phyloP scores from a whole-genome alignment of 2,888 invertebrate species.

The Sabatieria punctata region DNA sequence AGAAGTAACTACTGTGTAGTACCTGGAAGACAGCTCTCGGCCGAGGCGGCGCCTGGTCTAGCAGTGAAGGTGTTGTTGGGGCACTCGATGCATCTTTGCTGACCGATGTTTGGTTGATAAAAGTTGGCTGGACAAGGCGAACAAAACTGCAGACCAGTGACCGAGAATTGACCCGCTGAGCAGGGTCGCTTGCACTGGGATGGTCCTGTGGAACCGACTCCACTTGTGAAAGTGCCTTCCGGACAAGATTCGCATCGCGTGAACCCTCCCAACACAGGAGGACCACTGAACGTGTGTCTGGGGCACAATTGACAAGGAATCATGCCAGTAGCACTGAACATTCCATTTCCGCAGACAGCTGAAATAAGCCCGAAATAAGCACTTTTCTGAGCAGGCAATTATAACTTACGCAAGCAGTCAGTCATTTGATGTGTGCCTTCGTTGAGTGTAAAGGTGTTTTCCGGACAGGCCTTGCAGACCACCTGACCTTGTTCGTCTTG shows the following conservation, averaged over 20 bases:
- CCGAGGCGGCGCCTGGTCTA: constrained; percentile 54
- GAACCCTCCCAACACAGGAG: constrained; percentile 21
- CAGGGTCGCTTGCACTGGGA: constrained; percentile 52
- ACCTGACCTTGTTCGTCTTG: constrained; percentile 46
- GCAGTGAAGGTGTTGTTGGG: constrained; percentile 74
- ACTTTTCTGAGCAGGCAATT: neutral
- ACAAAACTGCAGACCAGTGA: constrained; percentile 80
- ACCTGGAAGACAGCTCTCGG: constrained; percentile 56
- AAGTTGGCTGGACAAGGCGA: constrained; percentile 77
- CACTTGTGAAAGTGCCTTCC: constrained; percentile 34
- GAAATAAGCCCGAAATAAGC: constrained; percentile 7
- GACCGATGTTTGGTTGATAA: constrained; percentile 68
- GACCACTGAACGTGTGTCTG: constrained; percentile 55
- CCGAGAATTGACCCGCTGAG: constrained; percentile 69
- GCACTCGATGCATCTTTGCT: constrained; percentile 70
- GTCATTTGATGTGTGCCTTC: constrained; percentile 50
- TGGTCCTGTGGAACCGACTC: constrained; percentile 30
- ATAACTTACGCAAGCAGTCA: constrained; percentile 18
- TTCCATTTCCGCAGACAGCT: constrained; percentile 82
- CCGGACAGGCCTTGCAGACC: constrained; percentile 78
- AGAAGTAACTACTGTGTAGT: too few relatives aligned
- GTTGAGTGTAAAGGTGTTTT: constrained; percentile 63
- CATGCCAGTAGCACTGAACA: constrained; percentile 79
- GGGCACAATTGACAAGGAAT: constrained; percentile 89
- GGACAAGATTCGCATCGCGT: constrained; percentile 58